Base-by-base conservation (phyloP, 2,113 vertebrate genomes). In the Microcebus griseorufus region DNA sequence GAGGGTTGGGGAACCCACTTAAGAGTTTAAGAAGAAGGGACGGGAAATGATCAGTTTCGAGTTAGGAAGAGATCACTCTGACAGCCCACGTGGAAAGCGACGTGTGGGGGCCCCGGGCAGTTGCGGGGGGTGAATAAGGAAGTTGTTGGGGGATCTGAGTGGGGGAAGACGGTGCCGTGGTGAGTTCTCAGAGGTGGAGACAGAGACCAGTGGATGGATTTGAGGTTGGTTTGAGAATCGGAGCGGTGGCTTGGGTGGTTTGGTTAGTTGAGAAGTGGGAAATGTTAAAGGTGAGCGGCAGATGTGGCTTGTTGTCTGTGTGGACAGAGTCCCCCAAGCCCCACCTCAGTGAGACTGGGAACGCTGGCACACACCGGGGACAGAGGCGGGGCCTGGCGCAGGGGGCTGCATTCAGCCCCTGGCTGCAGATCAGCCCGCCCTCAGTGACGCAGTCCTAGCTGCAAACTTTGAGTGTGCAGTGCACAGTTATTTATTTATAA, bases 331-430 rank as follows among this genome's bases (percentile, higher is more conserved):
- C 29, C 27, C 37, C 29, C 51, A 22, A 23, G 6, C 17, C 8
- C 32, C 11, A 12, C 22, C 32, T 60, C 9, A 0, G 3, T 2
- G 48, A 39, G 34, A n/a, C 2, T 17, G 29, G 37, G 17, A 6
- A 6, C 1, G 3, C 22, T 29, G 76, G 34, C 65, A 51, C 6
- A 6, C 0, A 3, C 0, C 14, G 53, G 53, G 60, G 23, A 45
- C 1, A 7, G 0, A 37, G 67, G 20, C 25, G 7, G 27, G 82
- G 25, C 89, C 70, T 72, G 69, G 75, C 88, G 45, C 18, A 0
- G 39, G 42, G 27, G 7, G 13, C 45, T 75, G 45, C 64, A 10
- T 34, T 45, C 16, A 51, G 53, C 58, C 8, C 53, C 67, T 13
- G 51, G 18, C 18, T 58, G 48, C 39, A 60, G 27, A 20, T 20